Evolutionary conservation across 2,888 invertebrate species (phyloP), one percentile per base, ranked within the genome.

Genomic region (Drosophila colorata): DNA sequence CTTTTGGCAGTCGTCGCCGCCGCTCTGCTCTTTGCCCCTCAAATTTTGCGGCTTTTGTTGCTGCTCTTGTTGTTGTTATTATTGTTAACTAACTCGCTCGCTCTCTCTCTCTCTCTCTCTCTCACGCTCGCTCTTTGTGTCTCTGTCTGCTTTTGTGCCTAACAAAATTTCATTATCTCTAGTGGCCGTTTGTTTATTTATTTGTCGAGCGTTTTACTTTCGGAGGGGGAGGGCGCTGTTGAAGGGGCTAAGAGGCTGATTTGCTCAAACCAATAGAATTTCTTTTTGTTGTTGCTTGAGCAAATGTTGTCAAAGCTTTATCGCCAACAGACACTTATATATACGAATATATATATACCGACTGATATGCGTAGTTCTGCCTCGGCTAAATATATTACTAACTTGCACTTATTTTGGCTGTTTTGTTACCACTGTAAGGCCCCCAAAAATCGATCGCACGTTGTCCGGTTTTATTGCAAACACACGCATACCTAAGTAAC

Each of bases 391-490:
- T 20, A 41, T 25, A 14, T 6, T 33, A 47, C 23, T 13, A 33
- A 14, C 37, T 41, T 53, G 41, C 35, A 4, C 25, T 38, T 28
- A 33, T 52, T 37, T 51, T 4, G 7, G 4, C 20, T 48, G 46
- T 48, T 43, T 47, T 55, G 16, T 23, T 40, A 38, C 52, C 66
- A 78, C 76, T 68, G 78, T 76, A 63, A 60, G 52, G 14, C 44
- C 51, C 66, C 66, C 67, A 82, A 85, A 85, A 85, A 85, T 87
- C 85, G 85, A 85, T 85, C 85, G 68, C 81, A 79, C 74, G 69
- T 68, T 80, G 61, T 74, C 58, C 72, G 66, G 65, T 66, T 55
- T 57, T 69, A 69, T 49, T 69, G 72, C 79, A 72, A 51, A 63
- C 78, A 74, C 74, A 60, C 51, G 35, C 55, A 60, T 41, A 69